Conservation (phyloP, 2,113 vertebrate genomes). For the Saccopteryx leptura region DNA sequence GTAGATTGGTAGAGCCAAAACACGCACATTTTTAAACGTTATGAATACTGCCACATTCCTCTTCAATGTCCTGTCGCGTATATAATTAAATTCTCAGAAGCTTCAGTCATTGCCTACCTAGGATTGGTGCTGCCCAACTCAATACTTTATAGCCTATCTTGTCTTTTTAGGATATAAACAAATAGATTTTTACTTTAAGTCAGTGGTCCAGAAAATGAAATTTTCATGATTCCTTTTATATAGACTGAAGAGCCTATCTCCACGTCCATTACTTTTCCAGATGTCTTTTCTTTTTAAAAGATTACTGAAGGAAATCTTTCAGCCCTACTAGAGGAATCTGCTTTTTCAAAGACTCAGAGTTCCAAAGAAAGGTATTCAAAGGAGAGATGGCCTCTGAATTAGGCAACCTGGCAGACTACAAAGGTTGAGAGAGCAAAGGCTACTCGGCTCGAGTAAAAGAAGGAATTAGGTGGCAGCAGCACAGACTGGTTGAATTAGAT, state of each 20-base stretch:
- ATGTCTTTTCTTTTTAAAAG: neutral
- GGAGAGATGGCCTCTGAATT: neutral
- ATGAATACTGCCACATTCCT: neutral
- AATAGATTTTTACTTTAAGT: neutral
- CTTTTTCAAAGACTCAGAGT: constrained; percentile 18
- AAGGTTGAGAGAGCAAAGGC: neutral
- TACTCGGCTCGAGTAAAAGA: neutral
- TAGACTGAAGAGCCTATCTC: neutral
- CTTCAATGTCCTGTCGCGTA: neutral
- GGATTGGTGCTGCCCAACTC: neutral
- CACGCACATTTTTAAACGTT: neutral
- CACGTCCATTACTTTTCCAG: neutral
- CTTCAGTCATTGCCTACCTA: neutral
- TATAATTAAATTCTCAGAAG: neutral
- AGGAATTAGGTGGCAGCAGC: neutral
- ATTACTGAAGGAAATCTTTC: neutral
- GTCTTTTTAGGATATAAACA: neutral
- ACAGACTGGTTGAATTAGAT: neutral
- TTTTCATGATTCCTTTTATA: neutral
- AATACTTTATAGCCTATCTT: neutral
- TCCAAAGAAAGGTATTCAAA: neutral
- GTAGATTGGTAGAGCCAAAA: neutral
- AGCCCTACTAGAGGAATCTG: neutral
- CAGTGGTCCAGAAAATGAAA: constrained; percentile 36
- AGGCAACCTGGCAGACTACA: neutral